Base-by-base conservation (phyloP, 2,888 invertebrate species). In the Zootermopsis nevadensis region DNA sequence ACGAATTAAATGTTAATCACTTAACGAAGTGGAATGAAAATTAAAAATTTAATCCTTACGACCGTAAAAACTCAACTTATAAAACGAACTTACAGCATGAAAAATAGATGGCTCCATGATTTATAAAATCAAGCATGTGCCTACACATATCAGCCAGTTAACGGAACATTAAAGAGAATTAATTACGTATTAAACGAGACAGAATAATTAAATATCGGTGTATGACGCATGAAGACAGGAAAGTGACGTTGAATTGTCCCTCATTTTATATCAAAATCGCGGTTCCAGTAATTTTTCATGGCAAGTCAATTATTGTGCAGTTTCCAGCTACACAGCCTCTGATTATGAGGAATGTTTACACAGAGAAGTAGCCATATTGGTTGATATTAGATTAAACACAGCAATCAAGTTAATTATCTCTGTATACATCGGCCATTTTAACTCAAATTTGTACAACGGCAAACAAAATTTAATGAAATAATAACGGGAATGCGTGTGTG, bases 381-480 rank as follows among this genome's bases (percentile, higher is more conserved):
- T 15, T 33, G 30, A 31, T 77, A 77, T 77, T 77, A 53, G 55
- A 77, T 77, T 77, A 77, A 53, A 33, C 77, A 6, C 31, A 55
- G 77, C 55, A 77, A 77, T 77, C 77, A 53, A 53, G 77, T 55
- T 77, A 77, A 77, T 77, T 53, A 77, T 55, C 30, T 77, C 31
- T 4, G 42, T 2, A 42, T 42, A 27, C 76, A 48, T 42, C 76
- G 42, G 76, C 48, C 42, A 42, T 42, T 76, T 76, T 27, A 12
- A 6, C 42, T 76, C 27, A 30, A 42, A 76, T 42, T 76, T 76
- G 42, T 76, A 42, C 76, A 76, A 76, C 76, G 22, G 42, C 48
- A 76, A 42, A 42, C 76, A 76, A 42, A n/a, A 42, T 76, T 76
- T 76, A 30, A 76, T 42, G 76, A 76, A 72, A 72, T 72, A 72